Evolutionary conservation across 2,797 vertebrate genomes (phyloP).

Genomic region (Argyrosomus regius): DNA sequence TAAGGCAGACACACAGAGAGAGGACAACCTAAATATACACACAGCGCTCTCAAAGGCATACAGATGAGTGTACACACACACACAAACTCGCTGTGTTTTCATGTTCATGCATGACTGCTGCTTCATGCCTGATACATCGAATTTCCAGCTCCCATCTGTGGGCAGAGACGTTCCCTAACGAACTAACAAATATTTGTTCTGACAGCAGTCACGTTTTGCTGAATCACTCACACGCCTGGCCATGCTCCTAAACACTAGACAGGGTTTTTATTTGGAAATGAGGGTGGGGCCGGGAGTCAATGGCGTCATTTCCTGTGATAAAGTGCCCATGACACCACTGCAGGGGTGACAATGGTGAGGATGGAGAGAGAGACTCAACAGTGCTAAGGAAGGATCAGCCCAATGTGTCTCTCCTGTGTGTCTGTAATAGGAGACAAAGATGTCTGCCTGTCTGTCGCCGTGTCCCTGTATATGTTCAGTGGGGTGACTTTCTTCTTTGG

Average conservation of each 20-base stretch:
- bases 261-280: slow-evolving; percentile 47
- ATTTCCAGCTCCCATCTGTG: slow-evolving; percentile 45
- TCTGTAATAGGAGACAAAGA: too few relatives aligned
- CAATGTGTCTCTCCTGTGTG: too few relatives aligned
- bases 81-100: slow-evolving; percentile 14
- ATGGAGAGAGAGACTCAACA: slow-evolving; percentile 12
- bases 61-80: slow-evolving; percentile 4
- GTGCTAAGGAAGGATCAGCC: slow-evolving; percentile 1
- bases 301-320: slow-evolving; percentile 60
- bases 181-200: slow-evolving; percentile 48
- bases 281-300: slow-evolving; percentile 20
- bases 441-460: too few relatives aligned
- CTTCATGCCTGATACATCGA: slow-evolving; percentile 24
- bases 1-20: slow-evolving; percentile 24
- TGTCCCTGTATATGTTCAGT: too few relatives aligned
- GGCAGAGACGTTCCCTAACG: slow-evolving; percentile 13
- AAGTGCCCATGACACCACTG: slow-evolving; percentile 36
- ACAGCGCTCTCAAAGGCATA: neutral
- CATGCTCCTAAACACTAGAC: slow-evolving; percentile 46
- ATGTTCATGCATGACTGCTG: slow-evolving; percentile 18
- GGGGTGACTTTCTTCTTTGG: slow-evolving; percentile 44
- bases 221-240: slow-evolving; percentile 67
- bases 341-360: slow-evolving; percentile 24
- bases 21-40: slow-evolving; percentile 52
- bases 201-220: slow-evolving; percentile 79